Base-by-base conservation (phyloP, 2,888 invertebrate species). In the Parnassius glacialis region DNA sequence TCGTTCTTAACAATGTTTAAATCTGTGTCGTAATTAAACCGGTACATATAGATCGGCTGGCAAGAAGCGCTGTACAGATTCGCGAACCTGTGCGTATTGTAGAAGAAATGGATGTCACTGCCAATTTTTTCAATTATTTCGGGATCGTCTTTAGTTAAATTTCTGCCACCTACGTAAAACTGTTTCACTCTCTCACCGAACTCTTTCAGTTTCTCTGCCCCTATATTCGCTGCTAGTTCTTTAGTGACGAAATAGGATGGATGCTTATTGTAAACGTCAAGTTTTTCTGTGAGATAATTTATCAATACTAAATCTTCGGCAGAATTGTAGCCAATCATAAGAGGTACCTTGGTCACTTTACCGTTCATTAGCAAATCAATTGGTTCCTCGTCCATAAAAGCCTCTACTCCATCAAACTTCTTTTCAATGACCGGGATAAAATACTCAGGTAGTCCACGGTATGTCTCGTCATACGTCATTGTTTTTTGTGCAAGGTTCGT, bases 371-470 rank as follows among this genome's bases (percentile, higher is more conserved):
- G 13, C 12, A 75, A 60, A 45, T 80, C 67, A 2, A 78, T 61
- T 2, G 84, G 79, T 44, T 80, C 68, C 58, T 83, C 74, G 3
- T 72, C 70, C 34, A 87, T 62, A 66, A 85, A 87, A 7, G 78
- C 64, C 65, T 84, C 74, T 0, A 74, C 73, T 12, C 71, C 70
- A 3, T 68, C 63, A 59, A 82, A 83, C 45, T 73, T 71, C 57
- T 81, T 83, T 69, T 87, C 87, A 1, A 83, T 65, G 1, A 81
- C 79, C 1, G 87, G 87, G 11, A 75, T 70, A 61, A 82, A 87
- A 61, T 81, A 71, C 62, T 81, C 76, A 1, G 84, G 80, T 3
- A 83, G 57, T 3, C 80, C 81, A 70, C 84, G 70, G 1, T 70
- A 67, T 63, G 66, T 76, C 64, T 85, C 85, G 45, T 83, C 84